Base-by-base conservation (phyloP, 2,113 vertebrate species). In the Chinchilla lanigera region DNA sequence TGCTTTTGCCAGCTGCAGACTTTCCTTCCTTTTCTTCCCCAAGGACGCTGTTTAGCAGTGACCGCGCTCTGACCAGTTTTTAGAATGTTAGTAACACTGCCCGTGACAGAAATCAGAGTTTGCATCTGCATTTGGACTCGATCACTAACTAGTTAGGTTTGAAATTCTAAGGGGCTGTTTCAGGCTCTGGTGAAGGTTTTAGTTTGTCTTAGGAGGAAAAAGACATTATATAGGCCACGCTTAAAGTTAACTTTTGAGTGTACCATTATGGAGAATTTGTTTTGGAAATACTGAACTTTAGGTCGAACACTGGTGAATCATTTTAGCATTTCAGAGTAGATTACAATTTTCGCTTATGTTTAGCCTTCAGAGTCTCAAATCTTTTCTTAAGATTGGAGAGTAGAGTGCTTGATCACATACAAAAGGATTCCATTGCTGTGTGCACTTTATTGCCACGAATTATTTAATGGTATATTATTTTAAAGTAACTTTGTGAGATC, bases 11-110 rank as follows among this genome's bases (percentile, higher is more conserved):
- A 47, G 73, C 60, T 93, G 86, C n/a, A 89, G 77, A 88, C 22
- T 73, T 80, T 52, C 52, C 33, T 83, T 86, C 35, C 54, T 67
- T 77, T 94, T 75, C 81, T 90, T 67, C 52, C 54, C 86, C 92
- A 90, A 87, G 96, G 80, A 95, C 93, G 56, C 33, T 85, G 95
- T 87, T 95, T 92, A 94, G 58, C 75, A 87, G 92, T 75, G 81
- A 71, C 81, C 69, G 73, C 44, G 6, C 89, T 94, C 89, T 94
- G 81, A 71, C 38, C n/a, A 67, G 89, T 63, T 38, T 89, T 80
- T 93, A 67, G 75, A 94, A 95, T 56, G 83, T 89, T 97, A n/a
- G 11, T 54, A 92, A 50, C 78, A 65, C 52, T 92, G 65, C 60
- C 84, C 30, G 4, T 41, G 60, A 22, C 83, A 67, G 60, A 84